phyloP scores from a whole-genome alignment of 2,797 vertebrate genomes.

The Pygocentrus nattereri region DNA sequence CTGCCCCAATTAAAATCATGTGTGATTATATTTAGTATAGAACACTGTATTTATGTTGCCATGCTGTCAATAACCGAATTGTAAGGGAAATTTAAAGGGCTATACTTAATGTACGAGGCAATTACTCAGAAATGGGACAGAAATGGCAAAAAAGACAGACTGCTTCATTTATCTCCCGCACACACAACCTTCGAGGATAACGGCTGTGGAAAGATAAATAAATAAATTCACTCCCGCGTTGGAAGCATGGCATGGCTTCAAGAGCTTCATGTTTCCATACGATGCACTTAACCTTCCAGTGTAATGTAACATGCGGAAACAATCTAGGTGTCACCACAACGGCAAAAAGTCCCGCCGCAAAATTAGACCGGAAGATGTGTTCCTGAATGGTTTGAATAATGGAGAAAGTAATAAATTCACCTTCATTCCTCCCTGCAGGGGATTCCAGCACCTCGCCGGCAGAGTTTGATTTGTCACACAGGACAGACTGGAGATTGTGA shows the following conservation, averaged over 20 bases:
- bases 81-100: not conserved
- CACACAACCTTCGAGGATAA: not conserved
- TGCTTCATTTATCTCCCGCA: not conserved
- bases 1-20: not conserved
- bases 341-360: not conserved
- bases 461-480: slow-evolving; percentile 72
- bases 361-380: slow-evolving; percentile 5
- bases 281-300: slow-evolving; percentile 20
- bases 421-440: slow-evolving; percentile 66
- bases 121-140: not conserved
- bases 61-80: not conserved
- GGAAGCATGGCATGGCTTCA: slow-evolving; percentile 13
- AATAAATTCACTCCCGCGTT: not conserved
- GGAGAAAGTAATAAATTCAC: slow-evolving; percentile 57
- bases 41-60: not conserved
- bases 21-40: not conserved
- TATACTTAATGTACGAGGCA: not conserved
- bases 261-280: not conserved
- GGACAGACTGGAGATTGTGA: slow-evolving; percentile 49
- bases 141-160: too few species aligned
- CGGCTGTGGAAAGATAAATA: not conserved
- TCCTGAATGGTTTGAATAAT: slow-evolving; percentile 55
- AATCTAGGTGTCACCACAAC: not conserved
- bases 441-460: slow-evolving; percentile 63
- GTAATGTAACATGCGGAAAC: not conserved